Percentiles rank a stretch among this genome's conserved stretches.
Conservation (phyloP, 2,113 vertebrate species). For the Callopanchax toddi region DNA sequence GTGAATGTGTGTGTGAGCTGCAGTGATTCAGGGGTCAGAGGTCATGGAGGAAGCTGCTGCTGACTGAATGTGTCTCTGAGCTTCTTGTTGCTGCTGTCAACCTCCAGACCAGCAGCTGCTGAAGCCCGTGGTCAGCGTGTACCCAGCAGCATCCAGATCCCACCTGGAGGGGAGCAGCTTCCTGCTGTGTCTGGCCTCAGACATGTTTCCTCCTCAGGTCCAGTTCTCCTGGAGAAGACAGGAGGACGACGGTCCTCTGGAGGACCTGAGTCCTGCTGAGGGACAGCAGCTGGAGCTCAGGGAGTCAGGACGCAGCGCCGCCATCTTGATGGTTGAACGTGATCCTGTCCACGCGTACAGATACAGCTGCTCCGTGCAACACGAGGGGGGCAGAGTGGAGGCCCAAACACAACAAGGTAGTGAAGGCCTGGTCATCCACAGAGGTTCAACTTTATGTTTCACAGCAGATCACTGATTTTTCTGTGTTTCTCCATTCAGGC, state of each 20-base stretch:
- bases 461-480: no score
- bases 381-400: conserved; percentile 5
- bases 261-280: conserved; percentile 1
- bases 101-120: no score
- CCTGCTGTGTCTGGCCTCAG: conserved; percentile 48
- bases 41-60: no score
- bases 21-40: no score
- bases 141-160: conserved; percentile 1
- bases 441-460: no score
- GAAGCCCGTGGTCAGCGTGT: conserved; percentile 9
- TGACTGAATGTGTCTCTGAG: no score
- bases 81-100: no score
- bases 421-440: no score
- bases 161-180: conserved; percentile 18
- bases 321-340: conserved; percentile 7
- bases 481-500: no score
- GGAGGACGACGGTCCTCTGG: rapidly evolving
- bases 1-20: no score
- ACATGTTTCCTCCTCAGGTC: conserved; percentile 33
- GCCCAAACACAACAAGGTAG: conserved; percentile 12
- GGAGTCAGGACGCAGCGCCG: background rate
- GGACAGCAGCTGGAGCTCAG: conserved; percentile 34
- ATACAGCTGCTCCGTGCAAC: conserved; percentile 31
- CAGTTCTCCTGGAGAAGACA: conserved; percentile 37
- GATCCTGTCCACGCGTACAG: background rate